Percentiles rank a stretch among this genome's conserved stretches.
These are phyloP conservation scores for Pseudanteris insignis DNA, from an alignment of 2,888 invertebrate species.

Conservation along the genomic window DNA sequence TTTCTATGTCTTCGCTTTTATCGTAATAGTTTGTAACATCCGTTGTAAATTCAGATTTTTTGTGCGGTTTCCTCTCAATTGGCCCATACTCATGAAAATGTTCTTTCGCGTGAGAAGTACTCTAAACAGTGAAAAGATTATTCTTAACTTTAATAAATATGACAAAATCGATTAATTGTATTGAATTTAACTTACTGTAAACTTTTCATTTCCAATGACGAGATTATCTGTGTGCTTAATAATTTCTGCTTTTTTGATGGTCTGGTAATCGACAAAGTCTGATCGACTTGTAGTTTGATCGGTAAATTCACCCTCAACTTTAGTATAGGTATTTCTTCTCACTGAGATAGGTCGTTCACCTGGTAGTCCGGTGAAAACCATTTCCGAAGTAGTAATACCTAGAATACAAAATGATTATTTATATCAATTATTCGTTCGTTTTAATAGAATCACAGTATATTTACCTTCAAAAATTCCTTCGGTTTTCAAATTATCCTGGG, in stretches of 20 bases:
- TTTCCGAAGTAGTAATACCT: constrained; percentile 77
- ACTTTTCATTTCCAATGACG: constrained; percentile 72
- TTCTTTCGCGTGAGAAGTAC: constrained; percentile 60
- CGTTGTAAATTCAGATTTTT: constrained; percentile 77
- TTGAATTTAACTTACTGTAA: constrained; percentile 56
- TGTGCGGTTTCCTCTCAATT: constrained; percentile 64
- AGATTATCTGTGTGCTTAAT: constrained; percentile 75
- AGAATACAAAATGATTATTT: no score
- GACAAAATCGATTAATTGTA: no score
- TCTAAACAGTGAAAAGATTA: no score
- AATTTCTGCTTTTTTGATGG: constrained; percentile 71
- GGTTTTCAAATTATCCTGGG: constrained; percentile 67
- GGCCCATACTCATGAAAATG: constrained; percentile 60
- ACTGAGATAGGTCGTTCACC: constrained; percentile 73
- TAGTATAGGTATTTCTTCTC: constrained; percentile 80
- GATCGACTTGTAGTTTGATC: constrained; percentile 76
- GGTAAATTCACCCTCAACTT: constrained; percentile 78
- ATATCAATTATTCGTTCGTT: no score
- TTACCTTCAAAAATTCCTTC: constrained; percentile 68
- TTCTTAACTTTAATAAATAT: no score
- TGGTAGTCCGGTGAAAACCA: constrained; percentile 72
- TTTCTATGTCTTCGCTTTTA: constrained; percentile 67
- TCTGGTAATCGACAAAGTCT: constrained; percentile 75
- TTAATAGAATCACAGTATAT: no score
- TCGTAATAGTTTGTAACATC: constrained; percentile 66